A percentile compares a stretch with the other conserved stretches of the same genome.
Evolutionary conservation across 2,113 vertebrate genomes (phyloP).

Genomic region (Casuarius casuarius): DNA sequence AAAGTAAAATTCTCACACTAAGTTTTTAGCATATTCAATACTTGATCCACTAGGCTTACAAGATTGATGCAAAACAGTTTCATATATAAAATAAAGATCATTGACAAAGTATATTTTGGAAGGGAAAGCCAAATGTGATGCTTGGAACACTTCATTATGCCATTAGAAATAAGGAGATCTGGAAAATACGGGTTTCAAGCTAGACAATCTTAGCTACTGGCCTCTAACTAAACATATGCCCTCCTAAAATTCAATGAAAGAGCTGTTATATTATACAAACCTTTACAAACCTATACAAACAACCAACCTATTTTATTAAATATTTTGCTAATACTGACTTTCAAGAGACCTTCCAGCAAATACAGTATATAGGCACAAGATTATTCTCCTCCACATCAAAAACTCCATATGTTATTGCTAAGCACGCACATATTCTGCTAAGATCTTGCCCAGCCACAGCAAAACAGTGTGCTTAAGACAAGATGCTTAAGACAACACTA

Average conservation of each 20-base stretch:
- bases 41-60: background rate
- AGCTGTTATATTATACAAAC: background rate
- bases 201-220: background rate
- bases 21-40: background rate
- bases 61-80: background rate
- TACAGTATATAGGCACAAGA: background rate
- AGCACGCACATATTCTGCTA: background rate
- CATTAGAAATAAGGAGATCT: background rate
- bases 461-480: background rate
- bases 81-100: background rate
- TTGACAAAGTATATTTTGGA: background rate
- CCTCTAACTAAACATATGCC: background rate
- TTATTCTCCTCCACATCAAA: accelerated
- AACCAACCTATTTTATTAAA: background rate
- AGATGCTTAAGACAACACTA: background rate
- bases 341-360: background rate
- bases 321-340: background rate
- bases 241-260: background rate
- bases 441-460: background rate
- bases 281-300: background rate
- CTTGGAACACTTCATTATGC: background rate
- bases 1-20: background rate
- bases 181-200: background rate
- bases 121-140: background rate
- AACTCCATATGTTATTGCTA: background rate